A percentile compares a stretch with the other conserved stretches of the same genome.
phyloP scores from a whole-genome alignment of 2,888 invertebrate genomes.

The Hemicrepidius hirtus region DNA sequence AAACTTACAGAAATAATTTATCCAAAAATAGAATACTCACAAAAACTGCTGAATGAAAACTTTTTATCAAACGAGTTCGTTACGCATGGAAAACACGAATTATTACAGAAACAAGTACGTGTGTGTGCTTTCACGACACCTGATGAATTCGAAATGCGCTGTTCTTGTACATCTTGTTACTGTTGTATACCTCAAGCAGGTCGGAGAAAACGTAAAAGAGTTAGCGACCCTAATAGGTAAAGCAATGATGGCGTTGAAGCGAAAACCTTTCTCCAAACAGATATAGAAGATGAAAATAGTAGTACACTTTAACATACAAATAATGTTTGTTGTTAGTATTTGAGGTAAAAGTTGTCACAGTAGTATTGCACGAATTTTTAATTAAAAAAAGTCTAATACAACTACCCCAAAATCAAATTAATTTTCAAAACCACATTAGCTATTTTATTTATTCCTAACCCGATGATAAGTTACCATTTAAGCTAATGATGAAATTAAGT shows the following conservation, averaged over 20 bases:
- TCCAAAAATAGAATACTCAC: background rate
- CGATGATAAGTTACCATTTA: too few species aligned
- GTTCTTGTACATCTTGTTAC: constrained; percentile 15
- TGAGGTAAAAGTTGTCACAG: constrained; percentile 10
- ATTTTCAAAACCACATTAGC: too few species aligned
- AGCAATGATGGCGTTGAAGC: constrained; percentile 9
- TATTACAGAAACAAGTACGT: constrained; percentile 9
- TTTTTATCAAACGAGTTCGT: background rate
- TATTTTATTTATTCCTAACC: too few species aligned
- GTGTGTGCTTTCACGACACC: constrained; percentile 25
- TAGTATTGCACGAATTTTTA: too few species aligned
- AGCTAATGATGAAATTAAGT: too few species aligned
- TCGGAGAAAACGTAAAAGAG: constrained; percentile 42
- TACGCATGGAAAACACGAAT: background rate
- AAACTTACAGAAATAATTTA: background rate
- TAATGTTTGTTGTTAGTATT: background rate
- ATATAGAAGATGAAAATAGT: background rate
- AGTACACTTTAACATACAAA: background rate
- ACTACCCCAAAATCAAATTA: too few species aligned
- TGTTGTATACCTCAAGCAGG: constrained; percentile 38
- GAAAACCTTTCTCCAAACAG: constrained; percentile 32
- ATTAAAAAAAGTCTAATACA: too few species aligned
- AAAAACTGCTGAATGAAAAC: background rate
- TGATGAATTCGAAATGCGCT: constrained; percentile 38
- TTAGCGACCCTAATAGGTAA: constrained; percentile 39